Percentiles rank a stretch among this genome's conserved stretches.
Conservation (phyloP, 1,140 invertebrate species). For the Pachyrhynchus sulphureomaculatus region DNA sequence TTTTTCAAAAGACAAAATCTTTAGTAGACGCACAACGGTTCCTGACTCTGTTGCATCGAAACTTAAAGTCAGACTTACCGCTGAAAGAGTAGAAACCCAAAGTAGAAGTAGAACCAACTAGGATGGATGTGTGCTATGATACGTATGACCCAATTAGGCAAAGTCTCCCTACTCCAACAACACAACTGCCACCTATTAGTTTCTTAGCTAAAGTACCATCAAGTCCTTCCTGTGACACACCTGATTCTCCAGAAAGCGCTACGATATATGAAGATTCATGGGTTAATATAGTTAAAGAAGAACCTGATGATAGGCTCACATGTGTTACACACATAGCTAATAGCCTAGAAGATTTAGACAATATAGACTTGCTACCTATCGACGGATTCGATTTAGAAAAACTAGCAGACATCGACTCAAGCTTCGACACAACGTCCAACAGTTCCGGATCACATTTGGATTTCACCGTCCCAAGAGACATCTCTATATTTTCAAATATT, state of each 20-base stretch:
- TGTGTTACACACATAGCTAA: constrained; percentile 26
- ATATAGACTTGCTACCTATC: constrained; percentile 60
- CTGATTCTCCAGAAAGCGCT: constrained; percentile 67
- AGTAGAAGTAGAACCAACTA: constrained; percentile 9
- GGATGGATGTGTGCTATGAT: constrained; percentile 15
- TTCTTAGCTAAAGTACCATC: constrained; percentile 74
- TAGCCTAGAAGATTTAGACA: constrained; percentile 69
- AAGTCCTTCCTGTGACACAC: constrained; percentile 72
- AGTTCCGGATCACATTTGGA: constrained; percentile 76
- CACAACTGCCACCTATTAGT: constrained; percentile 61
- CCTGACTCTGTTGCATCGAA: constrained; percentile 43
- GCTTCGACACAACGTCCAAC: constrained; percentile 66
- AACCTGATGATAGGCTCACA: constrained; percentile 55
- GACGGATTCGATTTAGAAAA: constrained; percentile 72
- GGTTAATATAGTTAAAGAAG: constrained; percentile 53
- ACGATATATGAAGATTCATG: constrained; percentile 60
- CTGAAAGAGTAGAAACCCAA: constrained; percentile 4
- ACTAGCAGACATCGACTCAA: constrained; percentile 65
- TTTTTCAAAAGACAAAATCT: constrained; percentile 37
- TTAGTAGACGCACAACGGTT: constrained; percentile 33
- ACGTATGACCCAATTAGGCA: constrained; percentile 40
- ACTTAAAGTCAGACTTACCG: constrained; percentile 39
- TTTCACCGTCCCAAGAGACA: constrained; percentile 75
- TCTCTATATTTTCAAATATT: constrained; percentile 72
- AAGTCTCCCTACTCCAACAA: constrained; percentile 46